phyloP scores from a whole-genome alignment of 1,140 invertebrate genomes.

The Venturia canescens region DNA sequence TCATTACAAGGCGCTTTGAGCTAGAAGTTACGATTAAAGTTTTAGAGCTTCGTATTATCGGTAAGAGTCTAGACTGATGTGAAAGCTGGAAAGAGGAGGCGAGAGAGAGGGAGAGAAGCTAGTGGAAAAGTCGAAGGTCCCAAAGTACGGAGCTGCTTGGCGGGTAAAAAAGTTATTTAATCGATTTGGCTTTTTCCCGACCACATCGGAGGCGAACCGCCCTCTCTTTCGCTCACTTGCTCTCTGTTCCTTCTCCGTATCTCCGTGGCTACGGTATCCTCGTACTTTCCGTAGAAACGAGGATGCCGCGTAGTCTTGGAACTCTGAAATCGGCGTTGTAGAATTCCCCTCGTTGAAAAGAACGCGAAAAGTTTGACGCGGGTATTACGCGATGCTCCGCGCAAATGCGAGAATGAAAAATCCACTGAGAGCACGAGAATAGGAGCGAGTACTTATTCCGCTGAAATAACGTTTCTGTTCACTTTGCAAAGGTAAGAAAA shows the following conservation, averaged over 20 bases:
- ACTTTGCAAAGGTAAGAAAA: constrained; percentile 37
- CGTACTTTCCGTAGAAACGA: neutral
- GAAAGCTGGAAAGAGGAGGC: neutral
- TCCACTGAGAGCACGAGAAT: neutral
- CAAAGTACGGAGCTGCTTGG: neutral
- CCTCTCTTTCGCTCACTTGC: neutral
- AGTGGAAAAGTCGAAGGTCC: constrained; percentile 23
- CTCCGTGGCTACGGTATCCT: neutral
- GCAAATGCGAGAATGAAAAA: constrained; percentile 20
- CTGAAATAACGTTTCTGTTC: constrained; percentile 52
- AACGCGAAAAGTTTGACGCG: constrained; percentile 52
- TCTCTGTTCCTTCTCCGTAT: neutral
- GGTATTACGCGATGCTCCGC: constrained; percentile 40
- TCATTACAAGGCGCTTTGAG: neutral
- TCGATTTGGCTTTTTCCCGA: constrained; percentile 37
- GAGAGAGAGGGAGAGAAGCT: neutral
- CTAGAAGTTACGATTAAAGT: neutral
- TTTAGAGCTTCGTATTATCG: constrained; percentile 11
- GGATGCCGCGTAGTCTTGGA: neutral
- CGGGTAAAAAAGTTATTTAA: constrained; percentile 30
- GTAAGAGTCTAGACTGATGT: neutral
- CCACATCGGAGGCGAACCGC: neutral
- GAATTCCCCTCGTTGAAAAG: constrained; percentile 43
- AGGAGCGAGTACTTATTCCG: constrained; percentile 49
- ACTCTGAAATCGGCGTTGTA: constrained; percentile 37